Evolutionary conservation across 2,113 vertebrate genomes (phyloP).

Genomic region (Leuciscus idus): DNA sequence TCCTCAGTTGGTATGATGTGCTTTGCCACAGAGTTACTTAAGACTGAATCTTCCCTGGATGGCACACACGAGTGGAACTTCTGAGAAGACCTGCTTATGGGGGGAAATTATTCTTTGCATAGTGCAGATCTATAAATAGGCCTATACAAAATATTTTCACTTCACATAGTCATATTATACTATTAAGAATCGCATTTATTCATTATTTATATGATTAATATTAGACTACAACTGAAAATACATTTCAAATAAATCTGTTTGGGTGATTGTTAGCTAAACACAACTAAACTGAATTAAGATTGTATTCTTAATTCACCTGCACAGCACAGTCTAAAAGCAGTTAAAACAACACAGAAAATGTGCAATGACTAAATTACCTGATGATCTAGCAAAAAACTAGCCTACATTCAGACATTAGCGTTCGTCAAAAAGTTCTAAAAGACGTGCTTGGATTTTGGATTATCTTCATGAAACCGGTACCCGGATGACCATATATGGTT

Average conservation of each 20-base stretch:
- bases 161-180: neutral
- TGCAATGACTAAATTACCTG: neutral
- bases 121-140: neutral
- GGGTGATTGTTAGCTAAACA: neutral
- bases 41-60: neutral
- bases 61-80: slow-evolving; percentile 5
- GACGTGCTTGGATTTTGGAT: neutral
- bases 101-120: neutral
- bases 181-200: no score
- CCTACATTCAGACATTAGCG: neutral
- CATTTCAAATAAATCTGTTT: neutral
- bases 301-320: neutral
- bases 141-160: neutral
- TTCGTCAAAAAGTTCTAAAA: neutral
- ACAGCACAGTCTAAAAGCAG: neutral
- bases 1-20: neutral
- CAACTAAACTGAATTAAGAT: neutral
- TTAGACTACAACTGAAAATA: neutral
- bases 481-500: slow-evolving; percentile 47
- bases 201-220: neutral
- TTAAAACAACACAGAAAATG: neutral
- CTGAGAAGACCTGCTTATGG: neutral
- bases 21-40: neutral
- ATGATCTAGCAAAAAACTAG: neutral
- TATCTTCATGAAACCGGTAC: neutral